phyloP scores from a whole-genome alignment of 2,888 invertebrate species.

The Rotaria macrura region DNA sequence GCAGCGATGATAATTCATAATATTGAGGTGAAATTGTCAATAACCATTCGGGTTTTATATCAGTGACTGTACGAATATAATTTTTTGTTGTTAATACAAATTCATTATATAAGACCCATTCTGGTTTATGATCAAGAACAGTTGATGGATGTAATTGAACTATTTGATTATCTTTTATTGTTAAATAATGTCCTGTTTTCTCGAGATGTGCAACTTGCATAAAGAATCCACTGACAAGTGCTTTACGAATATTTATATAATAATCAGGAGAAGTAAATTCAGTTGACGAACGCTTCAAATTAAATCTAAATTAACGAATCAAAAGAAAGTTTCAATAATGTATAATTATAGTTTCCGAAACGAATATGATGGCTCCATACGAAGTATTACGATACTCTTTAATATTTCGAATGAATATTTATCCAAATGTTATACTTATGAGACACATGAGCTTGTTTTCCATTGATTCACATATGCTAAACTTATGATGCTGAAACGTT shows the following conservation, averaged over 20 bases:
- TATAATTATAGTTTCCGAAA: too few species aligned
- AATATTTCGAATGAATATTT: too few species aligned
- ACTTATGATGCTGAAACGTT: too few species aligned
- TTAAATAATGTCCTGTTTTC: constrained; percentile 89
- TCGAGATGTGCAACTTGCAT: constrained; percentile 99
- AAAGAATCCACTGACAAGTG: constrained; percentile 93
- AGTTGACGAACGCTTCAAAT: constrained; percentile 80
- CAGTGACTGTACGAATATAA: constrained; percentile 95
- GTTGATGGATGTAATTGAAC: constrained; percentile 98
- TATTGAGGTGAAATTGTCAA: constrained; percentile 52
- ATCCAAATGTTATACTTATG: too few species aligned
- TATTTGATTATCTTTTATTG: constrained; percentile 96
- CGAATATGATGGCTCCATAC: too few species aligned
- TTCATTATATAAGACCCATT: constrained; percentile 99
- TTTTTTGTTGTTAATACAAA: constrained; percentile 98
- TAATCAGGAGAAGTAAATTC: constrained; percentile 97
- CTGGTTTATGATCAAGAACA: constrained; percentile 96
- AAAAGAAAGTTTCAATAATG: too few species aligned
- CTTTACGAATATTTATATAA: constrained; percentile 94
- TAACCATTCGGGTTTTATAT: constrained; percentile 79
- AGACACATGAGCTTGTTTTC: too few species aligned
- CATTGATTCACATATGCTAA: too few species aligned
- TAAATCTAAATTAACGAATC: constrained; percentile 60
- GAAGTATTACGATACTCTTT: too few species aligned
- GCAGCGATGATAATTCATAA: constrained; percentile 31